A percentile compares a stretch with the other conserved stretches of the same genome.
These are phyloP conservation scores for Oceanodroma tethys DNA, from an alignment of 2,113 vertebrate species.

Conservation along the genomic window DNA sequence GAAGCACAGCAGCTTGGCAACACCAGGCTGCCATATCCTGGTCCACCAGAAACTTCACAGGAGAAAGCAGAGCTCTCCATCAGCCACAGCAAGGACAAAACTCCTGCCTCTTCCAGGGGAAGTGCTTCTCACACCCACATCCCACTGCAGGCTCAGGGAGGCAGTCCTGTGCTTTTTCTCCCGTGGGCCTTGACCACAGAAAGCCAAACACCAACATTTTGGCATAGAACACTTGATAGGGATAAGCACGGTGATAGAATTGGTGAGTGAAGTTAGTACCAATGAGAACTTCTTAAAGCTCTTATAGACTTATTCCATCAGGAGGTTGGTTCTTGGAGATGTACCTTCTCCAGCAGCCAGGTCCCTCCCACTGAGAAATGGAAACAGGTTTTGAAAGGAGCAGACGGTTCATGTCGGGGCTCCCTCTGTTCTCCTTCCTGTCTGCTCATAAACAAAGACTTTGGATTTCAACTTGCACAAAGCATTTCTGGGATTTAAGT, in stretches of 20 bases:
- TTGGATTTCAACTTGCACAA: not conserved
- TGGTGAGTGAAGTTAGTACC: not conserved
- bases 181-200: not conserved
- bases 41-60: not conserved
- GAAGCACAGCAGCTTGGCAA: not conserved
- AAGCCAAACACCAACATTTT: not conserved
- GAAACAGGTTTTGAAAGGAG: not conserved
- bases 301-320: not conserved
- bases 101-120: not conserved
- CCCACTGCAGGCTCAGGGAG: not conserved
- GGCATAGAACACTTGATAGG: not conserved
- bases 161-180: not conserved
- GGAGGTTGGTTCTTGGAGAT: not conserved
- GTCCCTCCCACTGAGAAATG: not conserved
- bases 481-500: not conserved
- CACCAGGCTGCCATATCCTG: not conserved
- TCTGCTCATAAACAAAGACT: not conserved
- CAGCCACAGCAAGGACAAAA: not conserved
- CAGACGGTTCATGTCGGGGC: not conserved
- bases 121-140: not conserved
- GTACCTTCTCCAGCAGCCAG: not conserved
- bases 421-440: not conserved
- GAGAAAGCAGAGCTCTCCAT: not conserved
- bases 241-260: not conserved
- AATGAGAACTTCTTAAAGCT: not conserved